A percentile compares a stretch with the other conserved stretches of the same genome.
phyloP scores from a whole-genome alignment of 2,888 invertebrate genomes.

The Dorcus hopei region DNA sequence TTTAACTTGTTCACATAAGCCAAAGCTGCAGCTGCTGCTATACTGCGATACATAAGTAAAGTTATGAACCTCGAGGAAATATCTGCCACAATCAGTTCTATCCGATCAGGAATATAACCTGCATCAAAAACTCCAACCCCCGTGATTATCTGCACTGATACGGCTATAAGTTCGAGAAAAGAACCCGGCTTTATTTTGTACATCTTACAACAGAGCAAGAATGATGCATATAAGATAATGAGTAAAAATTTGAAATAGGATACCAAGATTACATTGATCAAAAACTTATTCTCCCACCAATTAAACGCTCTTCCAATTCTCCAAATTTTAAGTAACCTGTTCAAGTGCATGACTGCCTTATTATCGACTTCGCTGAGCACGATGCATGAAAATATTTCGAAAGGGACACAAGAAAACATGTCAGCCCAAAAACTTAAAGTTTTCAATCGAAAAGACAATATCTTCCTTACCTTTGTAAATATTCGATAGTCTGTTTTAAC shows the following conservation, averaged over 20 bases:
- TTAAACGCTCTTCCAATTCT: constrained; percentile 7
- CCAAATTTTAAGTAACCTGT: constrained; percentile 11
- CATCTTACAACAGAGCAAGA: constrained; percentile 8
- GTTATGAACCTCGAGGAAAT: constrained; percentile 1
- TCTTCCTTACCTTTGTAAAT: constrained; percentile 5
- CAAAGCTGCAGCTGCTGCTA: constrained; percentile 7
- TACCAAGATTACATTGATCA: constrained; percentile 8
- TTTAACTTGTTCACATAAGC: background rate
- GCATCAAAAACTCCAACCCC: background rate
- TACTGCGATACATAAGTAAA: constrained; percentile 7
- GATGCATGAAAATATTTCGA: constrained; percentile 12
- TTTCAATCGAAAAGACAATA: constrained; percentile 10
- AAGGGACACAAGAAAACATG: constrained; percentile 11
- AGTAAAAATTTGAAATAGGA: constrained; percentile 7
- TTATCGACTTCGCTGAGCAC: background rate
- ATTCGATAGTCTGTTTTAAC: constrained; percentile 19
- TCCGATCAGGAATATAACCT: background rate
- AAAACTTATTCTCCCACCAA: constrained; percentile 10
- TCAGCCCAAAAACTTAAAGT: constrained; percentile 13
- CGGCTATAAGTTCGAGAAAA: constrained; percentile 1
- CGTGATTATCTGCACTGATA: constrained; percentile 3
- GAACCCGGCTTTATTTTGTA: background rate
- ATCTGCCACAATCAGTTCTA: background rate
- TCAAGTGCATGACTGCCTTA: constrained; percentile 2
- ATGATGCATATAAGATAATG: constrained; percentile 5